A percentile compares a stretch with the other conserved stretches of the same genome.
Evolutionary conservation across 2,888 invertebrate genomes (phyloP).

Genomic region (Myopa testacea): DNA sequence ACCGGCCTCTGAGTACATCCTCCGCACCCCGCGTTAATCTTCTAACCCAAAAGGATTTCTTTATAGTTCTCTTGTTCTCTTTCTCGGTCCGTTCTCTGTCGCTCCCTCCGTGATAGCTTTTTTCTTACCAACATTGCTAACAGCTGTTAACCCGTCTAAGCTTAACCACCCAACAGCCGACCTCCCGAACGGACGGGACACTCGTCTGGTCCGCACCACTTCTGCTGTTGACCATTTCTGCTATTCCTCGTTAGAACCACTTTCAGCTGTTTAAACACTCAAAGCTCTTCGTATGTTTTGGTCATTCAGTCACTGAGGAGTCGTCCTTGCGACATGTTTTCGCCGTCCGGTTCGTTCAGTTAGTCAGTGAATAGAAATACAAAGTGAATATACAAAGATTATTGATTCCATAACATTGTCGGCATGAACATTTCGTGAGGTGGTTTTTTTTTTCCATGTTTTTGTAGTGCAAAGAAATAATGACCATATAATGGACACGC

Average conservation of each 20-base stretch:
- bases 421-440: constrained; percentile 21
- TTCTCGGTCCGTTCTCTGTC: neutral
- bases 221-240: constrained; percentile 18
- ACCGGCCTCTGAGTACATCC: no score
- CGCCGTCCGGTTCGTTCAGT: constrained; percentile 48
- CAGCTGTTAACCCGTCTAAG: constrained; percentile 42
- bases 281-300: constrained; percentile 50
- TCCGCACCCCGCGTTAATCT: no score
- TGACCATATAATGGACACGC: no score
- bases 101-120: neutral
- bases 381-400: constrained; percentile 47
- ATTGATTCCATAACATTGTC: constrained; percentile 54
- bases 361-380: neutral
- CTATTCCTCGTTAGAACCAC: no score
- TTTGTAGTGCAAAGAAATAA: neutral
- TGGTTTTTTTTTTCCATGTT: neutral
- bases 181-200: neutral
- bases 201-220: neutral
- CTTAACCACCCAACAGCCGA: neutral
- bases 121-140: constrained; percentile 31
- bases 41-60: no score
- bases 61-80: no score
- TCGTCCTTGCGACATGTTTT: constrained; percentile 50
- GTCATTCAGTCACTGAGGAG: constrained; percentile 64
- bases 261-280: neutral